These are phyloP conservation scores for Erynnis tages DNA, from an alignment of 2,888 invertebrate genomes.

Conservation along the genomic window DNA sequence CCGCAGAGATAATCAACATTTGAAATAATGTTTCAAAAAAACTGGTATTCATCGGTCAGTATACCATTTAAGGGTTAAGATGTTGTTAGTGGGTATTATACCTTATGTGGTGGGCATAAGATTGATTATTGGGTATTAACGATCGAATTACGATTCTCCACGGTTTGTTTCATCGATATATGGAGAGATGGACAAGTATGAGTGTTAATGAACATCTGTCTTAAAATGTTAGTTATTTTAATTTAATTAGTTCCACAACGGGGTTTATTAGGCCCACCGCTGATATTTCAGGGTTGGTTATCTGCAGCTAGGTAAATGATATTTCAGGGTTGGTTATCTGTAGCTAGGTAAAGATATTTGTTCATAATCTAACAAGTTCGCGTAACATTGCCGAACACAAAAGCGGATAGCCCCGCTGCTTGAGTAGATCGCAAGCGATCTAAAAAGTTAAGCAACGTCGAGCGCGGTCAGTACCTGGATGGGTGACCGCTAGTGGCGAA, in stretches of 20 bases:
- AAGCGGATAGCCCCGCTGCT: no score
- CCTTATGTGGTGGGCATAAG: slow-evolving; percentile 14
- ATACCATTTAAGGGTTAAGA: slow-evolving; percentile 18
- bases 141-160: slow-evolving; percentile 24
- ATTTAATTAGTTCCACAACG: slow-evolving; percentile 15
- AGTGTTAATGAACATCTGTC: slow-evolving; percentile 10
- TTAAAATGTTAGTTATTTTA: slow-evolving; percentile 6
- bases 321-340: no score
- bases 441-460: no score
- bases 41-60: slow-evolving; percentile 3
- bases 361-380: no score
- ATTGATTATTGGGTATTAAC: slow-evolving; percentile 29
- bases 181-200: background rate
- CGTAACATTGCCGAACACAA: no score
- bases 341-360: no score
- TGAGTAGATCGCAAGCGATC: no score
- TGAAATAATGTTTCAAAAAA: slow-evolving; percentile 22
- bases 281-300: no score
- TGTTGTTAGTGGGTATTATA: slow-evolving; percentile 2
- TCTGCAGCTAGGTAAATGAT: no score
- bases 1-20: slow-evolving; percentile 24
- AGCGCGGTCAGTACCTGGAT: no score
- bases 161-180: background rate
- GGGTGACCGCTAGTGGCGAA: no score
- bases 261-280: no score